Evolutionary conservation across 2,113 vertebrate genomes (phyloP), one percentile per base, ranked within the genome.

Genomic region (Catagonus wagneri): DNA sequence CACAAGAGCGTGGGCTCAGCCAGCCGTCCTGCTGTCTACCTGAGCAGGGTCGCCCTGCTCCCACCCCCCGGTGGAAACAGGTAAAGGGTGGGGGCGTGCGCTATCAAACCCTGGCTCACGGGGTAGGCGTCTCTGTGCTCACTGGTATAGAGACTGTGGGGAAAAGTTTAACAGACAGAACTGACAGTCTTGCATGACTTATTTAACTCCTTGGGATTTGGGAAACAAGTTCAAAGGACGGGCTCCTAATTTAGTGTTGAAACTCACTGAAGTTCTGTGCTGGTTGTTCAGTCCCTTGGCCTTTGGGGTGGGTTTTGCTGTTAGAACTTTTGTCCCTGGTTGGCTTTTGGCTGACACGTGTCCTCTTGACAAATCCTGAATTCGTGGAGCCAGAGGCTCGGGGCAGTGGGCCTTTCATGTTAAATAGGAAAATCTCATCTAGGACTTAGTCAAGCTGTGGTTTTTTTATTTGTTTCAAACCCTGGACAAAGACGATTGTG

Each of bases 21-120:
- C 98, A 98, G 25, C 97, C 98, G n/a, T 97, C 98, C 97, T 97
- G 98, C 97, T 98, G 98, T 96, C 96, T 97, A 92, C 98, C 98
- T 96, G 99, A 99, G 98, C 98, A 99, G 96, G 98, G 98, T 90
- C 98, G 95, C 72, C 98, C 99, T 98, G 98, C 98, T 84, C 98
- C 99, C 92, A 97, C 98, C 50, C 99, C 99, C 39, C 99, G 99
- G 79, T 99, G 99, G 99, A 99, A 99, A 99, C 99, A 99, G 99
- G 99, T 99, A 99, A 99, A 98, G 91, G 96, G 25, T 3, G 19
- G 83, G 78, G 68, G 32, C 75, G 69, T 52, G n/a, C 7, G 2
- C 25, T 16, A 29, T 22, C 19, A 61, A 83, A 9, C 7, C 63
- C 69, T 6, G 2, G 85, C 89, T 94, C 20, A 9, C 15, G 7